Conservation (phyloP, 2,888 invertebrate species). For the Sinhomidia bicolor region DNA sequence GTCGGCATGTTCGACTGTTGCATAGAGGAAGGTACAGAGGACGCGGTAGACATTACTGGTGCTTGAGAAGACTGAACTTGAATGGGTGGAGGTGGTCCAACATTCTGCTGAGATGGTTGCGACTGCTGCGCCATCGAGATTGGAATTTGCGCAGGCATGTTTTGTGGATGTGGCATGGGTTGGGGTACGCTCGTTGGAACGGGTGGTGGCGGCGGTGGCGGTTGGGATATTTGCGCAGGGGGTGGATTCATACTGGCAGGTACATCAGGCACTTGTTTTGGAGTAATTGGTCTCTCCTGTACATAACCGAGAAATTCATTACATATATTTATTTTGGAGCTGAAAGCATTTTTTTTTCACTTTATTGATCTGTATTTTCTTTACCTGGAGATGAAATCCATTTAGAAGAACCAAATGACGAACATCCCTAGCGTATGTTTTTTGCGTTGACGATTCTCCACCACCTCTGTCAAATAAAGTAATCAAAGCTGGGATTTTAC, state of each 20-base stretch:
- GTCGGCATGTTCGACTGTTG: conserved; percentile 55
- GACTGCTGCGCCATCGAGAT: conserved; percentile 50
- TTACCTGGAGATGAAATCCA: conserved; percentile 85
- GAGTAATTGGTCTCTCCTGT: conserved; percentile 77
- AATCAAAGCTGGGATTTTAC: conserved; percentile 92
- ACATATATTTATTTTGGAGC: too few relatives aligned
- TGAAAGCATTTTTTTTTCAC: too few relatives aligned
- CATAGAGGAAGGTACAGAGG: conserved; percentile 61
- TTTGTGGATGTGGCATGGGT: conserved; percentile 47
- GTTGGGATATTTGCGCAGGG: conserved; percentile 57
- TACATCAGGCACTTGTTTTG: conserved; percentile 67
- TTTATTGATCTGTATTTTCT: too few relatives aligned
- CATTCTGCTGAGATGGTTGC: conserved; percentile 59
- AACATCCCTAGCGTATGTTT: conserved; percentile 95
- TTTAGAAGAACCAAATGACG: conserved; percentile 90
- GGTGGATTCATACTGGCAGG: conserved; percentile 61
- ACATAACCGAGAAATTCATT: conserved; percentile 22
- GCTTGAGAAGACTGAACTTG: conserved; percentile 80
- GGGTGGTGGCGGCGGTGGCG: conserved; percentile 52
- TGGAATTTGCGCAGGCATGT: conserved; percentile 57
- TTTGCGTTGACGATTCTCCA: conserved; percentile 91
- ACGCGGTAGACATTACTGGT: conserved; percentile 59
- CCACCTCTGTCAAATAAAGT: conserved; percentile 95
- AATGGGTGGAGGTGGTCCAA: conserved; percentile 82
- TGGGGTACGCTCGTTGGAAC: conserved; percentile 48